Evolutionary conservation across 2,888 invertebrate genomes (phyloP), one percentile per base, ranked within the genome.

Genomic region (Mechanitis mazaeus): DNA sequence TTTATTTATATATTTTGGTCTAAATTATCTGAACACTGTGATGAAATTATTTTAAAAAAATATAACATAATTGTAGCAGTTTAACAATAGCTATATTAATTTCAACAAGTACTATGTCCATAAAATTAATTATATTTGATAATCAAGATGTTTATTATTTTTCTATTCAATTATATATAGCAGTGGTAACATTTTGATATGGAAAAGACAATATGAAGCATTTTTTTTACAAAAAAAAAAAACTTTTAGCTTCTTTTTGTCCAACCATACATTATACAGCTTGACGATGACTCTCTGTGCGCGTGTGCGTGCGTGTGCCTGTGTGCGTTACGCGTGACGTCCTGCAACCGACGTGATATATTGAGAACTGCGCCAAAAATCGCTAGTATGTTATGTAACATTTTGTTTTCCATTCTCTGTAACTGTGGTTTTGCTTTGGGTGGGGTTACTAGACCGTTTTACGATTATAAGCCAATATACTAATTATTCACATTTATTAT

Each of bases 321-420:
- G 83, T 83, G 83, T 78, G 83, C 72, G 77, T 76, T 69, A 68
- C 75, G 77, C 78, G 78, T 82, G 83, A 82, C 83, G 81, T 77
- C 77, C 81, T 85, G 87, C 85, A 76, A 76, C 76, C 81, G 84
- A 81, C 87, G 84, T 88, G 88, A 87, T 87, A 86, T 89, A 88
- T 88, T 84, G 87, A 85, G 84, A 83, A 83, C 79, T 75, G 80
- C 77, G 79, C 81, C 84, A 87, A 87, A 87, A 87, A 85, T 87
- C 81, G 80, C 84, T 79, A 81, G 70, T 71, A 73, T 72, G 73
- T 75, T 74, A 74, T 73, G 72, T 72, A 74, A 74, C 72, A 69
- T 66, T 71, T 72, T 70, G 71, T 70, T 73, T 69, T 65, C 65
- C 50, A 50, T 50, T 5, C 63, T 67, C 64, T 65, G 66, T 68